Evolutionary conservation across 2,888 invertebrate species (phyloP), one percentile per base, ranked within the genome.

Genomic region (Sarcophaga caerulescens): DNA sequence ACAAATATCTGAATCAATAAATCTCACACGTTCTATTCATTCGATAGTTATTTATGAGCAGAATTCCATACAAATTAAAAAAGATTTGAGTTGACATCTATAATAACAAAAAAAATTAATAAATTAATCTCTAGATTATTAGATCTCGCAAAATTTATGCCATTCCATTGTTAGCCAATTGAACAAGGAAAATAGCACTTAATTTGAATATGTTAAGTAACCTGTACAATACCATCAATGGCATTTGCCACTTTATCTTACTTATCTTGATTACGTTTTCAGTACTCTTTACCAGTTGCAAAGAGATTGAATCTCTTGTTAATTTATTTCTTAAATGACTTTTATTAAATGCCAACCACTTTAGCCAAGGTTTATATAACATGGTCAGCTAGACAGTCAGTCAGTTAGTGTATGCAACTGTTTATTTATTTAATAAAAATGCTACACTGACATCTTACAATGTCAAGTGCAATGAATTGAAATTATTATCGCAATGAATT

Each of bases 341-440:
- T 78, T 66, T 47, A 68, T 70, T 73, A 73, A 83, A 82, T 77
- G 77, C 73, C 82, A 82, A 73, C 73, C 62, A 79, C 79, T 60
- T 35, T 35, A 25, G 17, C 70, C 71, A 71, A 71, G 71, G 60
- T 35, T 60, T 60, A 44, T 19, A 62, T 12, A 45, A 23, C 60
- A 44, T 73, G 45, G 45, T n/a, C 45, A 73, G 21, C 6, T 8
- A 60, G 52, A 35, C 35, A 0, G 35, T 35, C 35, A 35, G 1
- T 35, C 35, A 2, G 8, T 35, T 35, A 35, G 35, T 8, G 10
- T 35, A 35, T 35, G 35, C 35, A 35, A 1, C 35, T 73, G 44
- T 19, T 59, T 35, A 19, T 35, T 59, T 44, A 12, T 19, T 71
- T 44, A 60, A 60, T 21, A 19, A 19, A 3, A 19, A 3, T 60